These are phyloP conservation scores for Notothenia rossii DNA, from an alignment of 2,113 vertebrate species.

Conservation along the genomic window DNA sequence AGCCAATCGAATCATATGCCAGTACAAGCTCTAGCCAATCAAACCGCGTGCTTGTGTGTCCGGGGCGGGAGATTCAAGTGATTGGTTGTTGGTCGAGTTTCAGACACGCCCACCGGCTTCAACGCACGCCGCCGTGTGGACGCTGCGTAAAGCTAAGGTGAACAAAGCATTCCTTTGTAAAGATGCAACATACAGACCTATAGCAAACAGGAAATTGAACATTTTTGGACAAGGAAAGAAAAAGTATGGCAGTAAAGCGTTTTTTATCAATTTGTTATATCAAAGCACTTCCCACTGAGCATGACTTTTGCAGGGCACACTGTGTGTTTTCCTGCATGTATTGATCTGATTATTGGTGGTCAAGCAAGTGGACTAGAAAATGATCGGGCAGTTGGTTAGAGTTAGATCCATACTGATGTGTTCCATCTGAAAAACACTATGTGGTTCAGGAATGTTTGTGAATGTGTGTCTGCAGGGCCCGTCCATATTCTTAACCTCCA, in stretches of 20 bases:
- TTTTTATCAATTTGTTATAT: no score
- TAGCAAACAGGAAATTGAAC: not conserved
- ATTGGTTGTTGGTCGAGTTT: no score
- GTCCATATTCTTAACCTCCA: not conserved
- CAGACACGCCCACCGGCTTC: no score
- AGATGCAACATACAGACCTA: not conserved
- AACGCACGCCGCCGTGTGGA: no score
- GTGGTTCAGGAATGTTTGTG: not conserved
- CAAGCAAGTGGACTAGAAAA: not conserved
- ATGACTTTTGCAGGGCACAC: not conserved
- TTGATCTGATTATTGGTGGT: slow-evolving; percentile 5
- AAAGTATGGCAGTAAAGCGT: not conserved
- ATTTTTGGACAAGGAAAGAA: not conserved
- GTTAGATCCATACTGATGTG: slow-evolving; percentile 1
- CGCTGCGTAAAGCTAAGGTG: not conserved
- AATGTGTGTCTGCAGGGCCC: not conserved
- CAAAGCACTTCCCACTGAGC: not conserved
- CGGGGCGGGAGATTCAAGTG: no score
- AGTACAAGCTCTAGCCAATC: no score
- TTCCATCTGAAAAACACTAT: not conserved
- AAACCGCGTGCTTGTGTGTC: no score
- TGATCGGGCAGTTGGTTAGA: not conserved
- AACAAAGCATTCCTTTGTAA: not conserved
- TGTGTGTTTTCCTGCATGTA: slow-evolving; percentile 14
- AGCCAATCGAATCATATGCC: no score